phyloP scores from a whole-genome alignment of 2,113 vertebrate species.

The Pachyramphus minor region DNA sequence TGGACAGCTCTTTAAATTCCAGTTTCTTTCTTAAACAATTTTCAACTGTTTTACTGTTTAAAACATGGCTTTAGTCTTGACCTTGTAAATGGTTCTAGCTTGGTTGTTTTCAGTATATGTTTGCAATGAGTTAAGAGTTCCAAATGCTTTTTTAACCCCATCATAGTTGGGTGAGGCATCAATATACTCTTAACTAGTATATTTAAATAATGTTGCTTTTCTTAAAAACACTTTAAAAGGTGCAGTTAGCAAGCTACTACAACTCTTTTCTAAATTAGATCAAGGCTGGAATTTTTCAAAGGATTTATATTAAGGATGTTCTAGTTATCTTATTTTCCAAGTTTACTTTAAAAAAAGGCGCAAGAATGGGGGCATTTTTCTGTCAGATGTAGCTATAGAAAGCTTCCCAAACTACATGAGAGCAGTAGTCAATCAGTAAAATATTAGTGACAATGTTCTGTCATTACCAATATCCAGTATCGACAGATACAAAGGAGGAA shows the following conservation, averaged over 20 bases:
- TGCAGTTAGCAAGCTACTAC: neutral
- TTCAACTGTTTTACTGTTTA: neutral
- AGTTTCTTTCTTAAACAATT: slow-evolving; percentile 6
- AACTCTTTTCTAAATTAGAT: neutral
- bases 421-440: neutral
- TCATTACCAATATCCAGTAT: neutral
- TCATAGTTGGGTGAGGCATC: neutral
- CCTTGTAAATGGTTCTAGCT: neutral
- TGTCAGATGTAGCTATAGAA: neutral
- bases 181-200: neutral
- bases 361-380: neutral
- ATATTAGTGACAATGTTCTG: neutral
- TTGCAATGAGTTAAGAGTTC: neutral
- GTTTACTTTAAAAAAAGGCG: neutral
- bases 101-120: slow-evolving; percentile 3
- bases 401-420: slow-evolving; percentile 3
- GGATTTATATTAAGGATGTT: neutral
- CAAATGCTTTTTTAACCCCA: slow-evolving; percentile 10
- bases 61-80: neutral
- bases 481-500: slow-evolving; percentile 1
- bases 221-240: slow-evolving; percentile 10
- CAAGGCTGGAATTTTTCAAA: neutral
- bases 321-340: neutral
- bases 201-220: neutral
- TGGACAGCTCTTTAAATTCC: neutral